Base-by-base conservation (phyloP, 2,113 vertebrate genomes). In the Otis tarda region DNA sequence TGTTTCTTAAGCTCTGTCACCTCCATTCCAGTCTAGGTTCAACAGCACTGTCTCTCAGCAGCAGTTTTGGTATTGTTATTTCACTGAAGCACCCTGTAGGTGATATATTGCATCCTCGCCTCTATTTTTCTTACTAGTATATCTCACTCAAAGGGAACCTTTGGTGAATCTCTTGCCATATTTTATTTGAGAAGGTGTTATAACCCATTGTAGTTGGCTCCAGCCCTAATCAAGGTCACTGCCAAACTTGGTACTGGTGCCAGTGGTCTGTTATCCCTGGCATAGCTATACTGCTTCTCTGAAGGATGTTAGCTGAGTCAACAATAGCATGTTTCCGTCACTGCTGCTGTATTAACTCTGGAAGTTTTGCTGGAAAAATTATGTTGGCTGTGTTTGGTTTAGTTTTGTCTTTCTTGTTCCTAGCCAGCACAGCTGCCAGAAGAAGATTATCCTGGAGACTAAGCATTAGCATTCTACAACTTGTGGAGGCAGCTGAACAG, bases 281-380 rank as follows among this genome's bases (percentile, higher is more conserved):
- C 93, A 33, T 21, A 35, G 87, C 68, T 82, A 37, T 82, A 14
- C 24, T 2, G 5, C 74, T 91, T 64, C 81, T 82, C 95, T 93
- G 70, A 76, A 87, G 74, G 65, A 87, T 59, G 11, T 91, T 73
- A 95, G 78, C 78, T 83, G 70, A 93, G 75, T 95, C 90, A 87
- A 95, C 78, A 95, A 87, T 89, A 57, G 89, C 0, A 0, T 82
- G 81, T 94, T 96, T 95, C 94, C 2, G 0, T 89, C 93, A 87
- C 93, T 87, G 39, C 49, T 89, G 70, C 61, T 93, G 6, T 82
- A 67, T 87, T 94, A 60, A 59, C 49, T 30, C 65, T 93, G 95
- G 64, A 91, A 71, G 37, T 92, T 94, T 92, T 74, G 39, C 76
- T 95, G 94, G 76, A 97, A 96, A 95, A 95, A 75, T 85, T 14